Base-by-base conservation (phyloP, 1,140 invertebrate genomes). In the Sipha flava region DNA sequence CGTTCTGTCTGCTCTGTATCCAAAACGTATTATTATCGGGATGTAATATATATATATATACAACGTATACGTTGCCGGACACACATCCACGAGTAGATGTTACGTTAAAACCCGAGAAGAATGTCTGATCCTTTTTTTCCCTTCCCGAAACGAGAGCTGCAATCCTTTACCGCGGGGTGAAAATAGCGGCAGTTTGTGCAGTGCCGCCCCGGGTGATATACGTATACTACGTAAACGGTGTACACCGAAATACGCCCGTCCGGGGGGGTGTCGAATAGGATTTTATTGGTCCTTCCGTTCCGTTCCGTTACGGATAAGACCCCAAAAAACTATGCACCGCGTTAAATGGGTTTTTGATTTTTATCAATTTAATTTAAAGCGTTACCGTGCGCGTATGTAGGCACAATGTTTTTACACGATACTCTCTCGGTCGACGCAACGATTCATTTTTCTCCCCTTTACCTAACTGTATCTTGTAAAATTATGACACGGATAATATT, bases 321-420 rank as follows among this genome's bases (percentile, higher is more conserved):
- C 18, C 70, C n/a, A 12, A 29, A 47, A 73, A 49, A 49, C 5
- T 45, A 16, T 43, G 45, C 16, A 34, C 18, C 29, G 16, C 16
- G 21, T 73, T 31, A 34, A 52, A 73, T 54, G 70, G 29, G 21
- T 73, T 73, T 73, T 54, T 2, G 49, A 73, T 73, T 52, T 73
- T 70, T 70, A 70, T 70, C 66, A 70, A 70, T 70, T 70, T 70
- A 70, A 70, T 70, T 70, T 47, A n/a, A 47, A 47, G 23, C 23
- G 66, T 29, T 43, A 40, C 40, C 26, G 18, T 10, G 6, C 31
- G n/a, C n/a, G n/a, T n/a, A n/a, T n/a, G n/a, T n/a, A n/a, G 21
- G 57, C 10, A 34, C 57, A n/a, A 62, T 43, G 18, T 49, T 49
- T 40, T 40, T 6, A 6, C 4, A 49, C 47, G 47, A 49, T 49